Percentiles rank a stretch among this genome's conserved stretches.
Conservation (phyloP, 2,113 vertebrate species). For the Lampris megalopsis region DNA sequence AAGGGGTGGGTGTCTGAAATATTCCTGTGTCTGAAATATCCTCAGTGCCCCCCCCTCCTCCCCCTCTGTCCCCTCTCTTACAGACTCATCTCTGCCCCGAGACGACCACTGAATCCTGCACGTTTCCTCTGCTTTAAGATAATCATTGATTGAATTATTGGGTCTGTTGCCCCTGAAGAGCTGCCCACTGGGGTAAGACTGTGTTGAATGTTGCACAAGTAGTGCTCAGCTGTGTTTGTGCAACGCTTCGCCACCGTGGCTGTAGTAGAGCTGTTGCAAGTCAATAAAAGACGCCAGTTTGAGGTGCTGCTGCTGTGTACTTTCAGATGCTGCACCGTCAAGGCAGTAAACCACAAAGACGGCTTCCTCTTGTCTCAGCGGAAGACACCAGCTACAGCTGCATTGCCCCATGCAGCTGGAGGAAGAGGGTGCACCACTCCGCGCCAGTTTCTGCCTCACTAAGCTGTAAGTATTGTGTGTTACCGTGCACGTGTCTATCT, state of each 20-base stretch:
- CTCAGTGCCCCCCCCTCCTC: conserved; percentile 20
- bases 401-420: conserved; percentile 23
- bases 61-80: conserved; percentile 22
- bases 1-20: conserved; percentile 65
- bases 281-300: not conserved
- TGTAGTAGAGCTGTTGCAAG: not conserved
- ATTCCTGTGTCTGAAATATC: conserved; percentile 23
- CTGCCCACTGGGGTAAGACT: not conserved
- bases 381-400: conserved; percentile 51
- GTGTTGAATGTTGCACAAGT: too few species aligned
- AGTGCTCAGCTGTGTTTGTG: too few species aligned
- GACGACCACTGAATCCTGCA: conserved; percentile 15
- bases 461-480: conserved; percentile 53
- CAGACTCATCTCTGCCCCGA: conserved; percentile 52
- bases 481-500: not conserved
- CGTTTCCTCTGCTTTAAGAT: conserved; percentile 10
- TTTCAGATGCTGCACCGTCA: conserved; percentile 2
- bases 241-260: too few species aligned
- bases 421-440: not conserved
- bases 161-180: not conserved
- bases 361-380: conserved; percentile 53
- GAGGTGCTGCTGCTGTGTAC: not conserved
- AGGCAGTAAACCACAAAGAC: conserved; percentile 46
- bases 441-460: not conserved
- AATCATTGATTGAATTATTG: conserved; percentile 38